Base-by-base conservation (phyloP, 2,888 invertebrate genomes). In the Sminthurinus aureus region DNA sequence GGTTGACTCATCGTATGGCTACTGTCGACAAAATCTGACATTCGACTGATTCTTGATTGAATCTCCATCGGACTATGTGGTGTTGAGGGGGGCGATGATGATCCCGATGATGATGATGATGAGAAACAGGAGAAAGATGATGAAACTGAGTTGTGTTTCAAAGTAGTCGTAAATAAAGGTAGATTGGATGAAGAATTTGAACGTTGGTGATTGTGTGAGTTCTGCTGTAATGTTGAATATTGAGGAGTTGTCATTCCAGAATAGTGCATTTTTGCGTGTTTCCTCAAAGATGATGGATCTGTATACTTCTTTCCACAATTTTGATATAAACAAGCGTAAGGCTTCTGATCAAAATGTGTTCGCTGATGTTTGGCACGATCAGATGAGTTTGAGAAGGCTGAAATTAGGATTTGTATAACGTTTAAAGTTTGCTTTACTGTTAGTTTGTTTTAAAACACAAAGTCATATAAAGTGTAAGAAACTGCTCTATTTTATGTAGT, bases 291-390 rank as follows among this genome's bases (percentile, higher is more conserved):
- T 0, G 87, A 86, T 0, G 86, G 87, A 77, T 86, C 85, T 0
- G 85, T 86, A 84, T 87, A 88, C 9, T 86, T 79, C 58, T 88
- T 88, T 9, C 83, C 81, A 80, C 88, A 88, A n/a, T 78, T 81
- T 9, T 83, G 84, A 71, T 79, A 85, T 0, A 82, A 22, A 66
- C 87, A 87, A 6, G 85, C 87, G 58, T 87, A 87, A 4, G 87
- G 87, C 78, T 87, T 87, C 20, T 83, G 97, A 91, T 98, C 98
- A 89, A 98, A 97, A 91, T 99, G 99, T 0, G 99, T 99, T 89
- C 99, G 92, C 91, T 99, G 98, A 91, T 99, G 99, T 91, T 99
- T 99, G 11, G 99, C 99, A 80, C 99, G 92, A 90, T 99, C 99
- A 0, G 98, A 98, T 85, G 98, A 98, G 91, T 99, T 99, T 89